These are phyloP conservation scores for Leptodactylus fuscus DNA, from an alignment of 2,113 vertebrate genomes.

Conservation along the genomic window DNA sequence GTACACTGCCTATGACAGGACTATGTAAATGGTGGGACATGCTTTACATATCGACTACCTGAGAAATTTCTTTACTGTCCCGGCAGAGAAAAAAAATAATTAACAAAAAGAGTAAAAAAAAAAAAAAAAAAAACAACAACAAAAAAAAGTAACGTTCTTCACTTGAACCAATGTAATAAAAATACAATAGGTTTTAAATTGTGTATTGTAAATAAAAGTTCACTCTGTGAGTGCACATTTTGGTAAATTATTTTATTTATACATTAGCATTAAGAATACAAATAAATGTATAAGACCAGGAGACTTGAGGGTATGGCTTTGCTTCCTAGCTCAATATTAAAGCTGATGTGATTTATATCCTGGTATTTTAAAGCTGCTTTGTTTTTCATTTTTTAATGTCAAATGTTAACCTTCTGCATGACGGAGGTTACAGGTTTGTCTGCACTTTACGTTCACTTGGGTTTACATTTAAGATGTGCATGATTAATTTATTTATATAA, in stretches of 20 bases:
- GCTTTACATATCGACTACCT: constrained; percentile 77
- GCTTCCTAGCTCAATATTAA: constrained; percentile 84
- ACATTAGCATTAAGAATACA: constrained; percentile 90
- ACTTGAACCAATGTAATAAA: constrained; percentile 82
- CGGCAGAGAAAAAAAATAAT: constrained; percentile 58
- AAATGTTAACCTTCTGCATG: constrained; percentile 91
- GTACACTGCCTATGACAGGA: constrained; percentile 83
- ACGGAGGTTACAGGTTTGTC: constrained; percentile 92
- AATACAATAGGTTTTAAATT: constrained; percentile 94
- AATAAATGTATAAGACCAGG: constrained; percentile 90
- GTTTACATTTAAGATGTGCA: constrained; percentile 99
- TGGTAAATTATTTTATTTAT: constrained; percentile 99
- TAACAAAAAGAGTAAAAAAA: background rate
- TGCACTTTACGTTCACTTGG: constrained; percentile 98
- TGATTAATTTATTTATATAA: constrained; percentile 99
- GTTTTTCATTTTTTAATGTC: constrained; percentile 77
- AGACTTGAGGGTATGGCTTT: constrained; percentile 82
- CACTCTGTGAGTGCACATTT: constrained; percentile 99
- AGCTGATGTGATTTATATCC: constrained; percentile 81
- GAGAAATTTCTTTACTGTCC: constrained; percentile 77
- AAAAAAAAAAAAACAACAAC: constrained; percentile 79
- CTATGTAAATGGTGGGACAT: constrained; percentile 77
- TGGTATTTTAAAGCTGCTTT: constrained; percentile 88
- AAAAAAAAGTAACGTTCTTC: constrained; percentile 82
- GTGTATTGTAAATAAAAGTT: constrained; percentile 99